Base-by-base conservation (phyloP, 2,113 vertebrate species). In the Platysteira castanea region DNA sequence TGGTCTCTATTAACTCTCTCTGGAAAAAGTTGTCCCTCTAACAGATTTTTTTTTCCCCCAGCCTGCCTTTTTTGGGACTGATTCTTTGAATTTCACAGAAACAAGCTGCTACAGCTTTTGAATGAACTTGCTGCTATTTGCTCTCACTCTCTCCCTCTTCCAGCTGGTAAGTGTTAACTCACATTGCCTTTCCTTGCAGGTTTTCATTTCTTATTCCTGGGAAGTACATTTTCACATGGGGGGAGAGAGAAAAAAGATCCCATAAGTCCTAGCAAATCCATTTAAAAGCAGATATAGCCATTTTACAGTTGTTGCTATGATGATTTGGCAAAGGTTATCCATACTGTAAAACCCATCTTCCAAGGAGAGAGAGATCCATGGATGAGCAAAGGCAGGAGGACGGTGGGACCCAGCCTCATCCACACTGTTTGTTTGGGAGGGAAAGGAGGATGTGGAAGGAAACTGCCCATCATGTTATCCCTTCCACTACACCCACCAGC, bases 81-180 rank as follows among this genome's bases (percentile, higher is more conserved):
- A 95, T 95, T 73, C 96, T 95, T 94, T 68, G 89, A 70, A 84
- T 93, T 94, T 92, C 82, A 56, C 76, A 84, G 83, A 92, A 70
- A 47, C 56, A 92, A 84, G 75, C 93, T 83, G 82, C 68, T 80
- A 27, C 35, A 78, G 63, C 54, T 96, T 94, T 95, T 77, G 50
- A 87, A 93, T 84, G 86, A 90, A 89, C 88, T 95, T 59, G 90
- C 87, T 92, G 88, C 88, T 94, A 90, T 94, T 92, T 90, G 88
- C 85, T 96, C 85, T 78, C 13, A 2, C 57, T 84, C 87, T 90
- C 92, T 90, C 90, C 86, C 75, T 93, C 73, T 96, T 90, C 96
- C 96, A 97, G 92, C 93, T 96, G 95, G 56, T 90, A 96, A 97
- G 92, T 92, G 95, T 96, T 97, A 96, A 96, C 85, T 94, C 94